phyloP scores from a whole-genome alignment of 2,113 vertebrate species.

The Callaeas wilsoni region DNA sequence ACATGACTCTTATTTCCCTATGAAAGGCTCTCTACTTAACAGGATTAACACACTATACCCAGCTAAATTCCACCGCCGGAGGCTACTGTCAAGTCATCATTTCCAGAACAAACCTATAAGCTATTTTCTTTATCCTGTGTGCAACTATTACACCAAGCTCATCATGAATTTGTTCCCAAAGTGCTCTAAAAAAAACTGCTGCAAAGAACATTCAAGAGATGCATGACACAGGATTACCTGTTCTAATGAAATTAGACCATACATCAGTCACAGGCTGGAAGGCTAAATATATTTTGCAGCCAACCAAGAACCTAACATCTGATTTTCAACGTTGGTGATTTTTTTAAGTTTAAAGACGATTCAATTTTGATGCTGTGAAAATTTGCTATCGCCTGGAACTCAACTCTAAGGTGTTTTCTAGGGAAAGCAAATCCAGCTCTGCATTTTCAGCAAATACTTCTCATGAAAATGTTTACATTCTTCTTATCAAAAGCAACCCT shows the following conservation, averaged over 20 bases:
- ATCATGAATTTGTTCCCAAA: constrained; percentile 58
- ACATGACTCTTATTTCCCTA: constrained; percentile 63
- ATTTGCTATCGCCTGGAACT: rapidly evolving
- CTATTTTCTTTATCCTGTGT: constrained; percentile 61
- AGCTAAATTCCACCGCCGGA: constrained; percentile 40
- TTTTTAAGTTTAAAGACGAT: neutral
- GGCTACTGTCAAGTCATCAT: constrained; percentile 65
- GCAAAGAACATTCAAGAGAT: constrained; percentile 59
- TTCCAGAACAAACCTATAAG: constrained; percentile 74
- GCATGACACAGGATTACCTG: constrained; percentile 47
- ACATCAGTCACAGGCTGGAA: neutral
- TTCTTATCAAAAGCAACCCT: neutral
- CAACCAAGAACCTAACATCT: neutral
- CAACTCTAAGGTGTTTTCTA: neutral
- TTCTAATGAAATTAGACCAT: neutral
- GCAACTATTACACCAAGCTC: constrained; percentile 50
- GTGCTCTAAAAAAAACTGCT: constrained; percentile 34
- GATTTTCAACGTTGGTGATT: neutral
- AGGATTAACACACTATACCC: constrained; percentile 65
- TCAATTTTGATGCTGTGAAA: neutral
- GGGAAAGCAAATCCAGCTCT: neutral
- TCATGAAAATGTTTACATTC: neutral
- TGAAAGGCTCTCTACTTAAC: constrained; percentile 50
- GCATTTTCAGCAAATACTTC: neutral
- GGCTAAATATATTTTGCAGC: neutral